A percentile compares a stretch with the other conserved stretches of the same genome.
Conservation (phyloP, 2,888 invertebrate genomes). For the Palloptera scutellata region DNA sequence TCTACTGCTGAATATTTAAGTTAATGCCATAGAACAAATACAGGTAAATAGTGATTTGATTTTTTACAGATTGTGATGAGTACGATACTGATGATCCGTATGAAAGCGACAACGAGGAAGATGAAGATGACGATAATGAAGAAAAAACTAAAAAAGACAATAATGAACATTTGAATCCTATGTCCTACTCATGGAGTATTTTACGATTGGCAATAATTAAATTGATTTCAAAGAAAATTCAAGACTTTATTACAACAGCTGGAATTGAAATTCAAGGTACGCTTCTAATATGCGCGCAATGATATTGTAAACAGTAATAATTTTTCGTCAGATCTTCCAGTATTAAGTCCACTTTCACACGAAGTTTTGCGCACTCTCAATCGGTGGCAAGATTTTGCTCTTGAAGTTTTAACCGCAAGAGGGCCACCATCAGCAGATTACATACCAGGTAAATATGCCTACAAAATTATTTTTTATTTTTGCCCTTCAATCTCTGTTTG, state of each 20-base stretch:
- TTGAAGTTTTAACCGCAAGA: constrained; percentile 71
- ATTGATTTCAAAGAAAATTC: constrained; percentile 83
- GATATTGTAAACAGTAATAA: neutral
- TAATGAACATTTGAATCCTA: constrained; percentile 89
- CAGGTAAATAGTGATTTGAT: no score
- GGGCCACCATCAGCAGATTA: constrained; percentile 84
- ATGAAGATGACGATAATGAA: constrained; percentile 83
- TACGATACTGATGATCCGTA: constrained; percentile 89
- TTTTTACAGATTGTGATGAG: constrained; percentile 66
- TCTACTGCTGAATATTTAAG: neutral
- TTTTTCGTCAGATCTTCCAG: constrained; percentile 79
- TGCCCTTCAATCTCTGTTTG: no score
- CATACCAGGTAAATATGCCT: constrained; percentile 70
- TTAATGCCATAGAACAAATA: neutral
- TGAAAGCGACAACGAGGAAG: constrained; percentile 78
- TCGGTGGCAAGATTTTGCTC: constrained; percentile 87
- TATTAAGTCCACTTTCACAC: constrained; percentile 92
- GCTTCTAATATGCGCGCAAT: constrained; percentile 6
- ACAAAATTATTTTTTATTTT: no score
- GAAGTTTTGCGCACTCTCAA: constrained; percentile 84
- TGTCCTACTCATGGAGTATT: constrained; percentile 95
- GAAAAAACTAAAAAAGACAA: constrained; percentile 74
- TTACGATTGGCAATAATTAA: constrained; percentile 89
- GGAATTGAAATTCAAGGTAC: constrained; percentile 89
- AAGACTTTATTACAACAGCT: constrained; percentile 85